A percentile compares a stretch with the other conserved stretches of the same genome.
phyloP scores from a whole-genome alignment of 2,888 invertebrate species.

The Diadegma fenestrale region DNA sequence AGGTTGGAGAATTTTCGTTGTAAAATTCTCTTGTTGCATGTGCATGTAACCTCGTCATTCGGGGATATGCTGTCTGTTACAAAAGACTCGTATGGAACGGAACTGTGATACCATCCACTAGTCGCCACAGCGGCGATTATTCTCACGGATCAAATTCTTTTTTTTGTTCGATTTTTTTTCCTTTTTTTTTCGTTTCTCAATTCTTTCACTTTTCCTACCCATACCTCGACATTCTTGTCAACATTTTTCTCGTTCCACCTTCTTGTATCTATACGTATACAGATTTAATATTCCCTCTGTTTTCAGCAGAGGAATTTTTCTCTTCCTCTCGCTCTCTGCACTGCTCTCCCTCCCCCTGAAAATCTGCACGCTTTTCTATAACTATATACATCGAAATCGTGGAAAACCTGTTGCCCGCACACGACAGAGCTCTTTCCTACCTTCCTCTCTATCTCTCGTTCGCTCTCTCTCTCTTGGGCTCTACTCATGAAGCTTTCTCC shows the following conservation, averaged over 20 bases:
- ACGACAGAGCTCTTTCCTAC: slow-evolving; percentile 33
- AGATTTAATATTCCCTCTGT: slow-evolving; percentile 25
- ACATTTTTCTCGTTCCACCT: slow-evolving; percentile 28
- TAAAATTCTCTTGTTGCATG: slow-evolving; percentile 14
- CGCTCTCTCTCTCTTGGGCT: slow-evolving; percentile 28
- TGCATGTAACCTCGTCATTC: slow-evolving; percentile 25
- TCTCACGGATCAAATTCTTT: slow-evolving; percentile 54
- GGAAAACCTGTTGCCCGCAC: slow-evolving; percentile 72
- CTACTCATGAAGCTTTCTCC: slow-evolving; percentile 55
- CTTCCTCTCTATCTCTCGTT: slow-evolving; percentile 5
- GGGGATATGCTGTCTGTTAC: slow-evolving; percentile 38
- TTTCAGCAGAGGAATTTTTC: slow-evolving; percentile 17
- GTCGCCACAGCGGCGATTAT: slow-evolving; percentile 60
- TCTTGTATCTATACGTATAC: slow-evolving; percentile 21
- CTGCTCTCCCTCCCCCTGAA: slow-evolving; percentile 17
- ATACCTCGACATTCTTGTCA: slow-evolving; percentile 34
- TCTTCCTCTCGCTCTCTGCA: background rate
- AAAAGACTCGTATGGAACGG: slow-evolving; percentile 48
- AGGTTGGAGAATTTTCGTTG: slow-evolving; percentile 21
- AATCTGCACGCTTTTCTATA: slow-evolving; percentile 37
- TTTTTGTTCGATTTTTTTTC: slow-evolving; percentile 43
- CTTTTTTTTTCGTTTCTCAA: slow-evolving; percentile 28
- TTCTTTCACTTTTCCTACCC: slow-evolving; percentile 15
- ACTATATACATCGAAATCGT: slow-evolving; percentile 61
- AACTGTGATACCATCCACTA: slow-evolving; percentile 50